Conservation (phyloP, 2,888 invertebrate genomes). For the Rapana venosa region DNA sequence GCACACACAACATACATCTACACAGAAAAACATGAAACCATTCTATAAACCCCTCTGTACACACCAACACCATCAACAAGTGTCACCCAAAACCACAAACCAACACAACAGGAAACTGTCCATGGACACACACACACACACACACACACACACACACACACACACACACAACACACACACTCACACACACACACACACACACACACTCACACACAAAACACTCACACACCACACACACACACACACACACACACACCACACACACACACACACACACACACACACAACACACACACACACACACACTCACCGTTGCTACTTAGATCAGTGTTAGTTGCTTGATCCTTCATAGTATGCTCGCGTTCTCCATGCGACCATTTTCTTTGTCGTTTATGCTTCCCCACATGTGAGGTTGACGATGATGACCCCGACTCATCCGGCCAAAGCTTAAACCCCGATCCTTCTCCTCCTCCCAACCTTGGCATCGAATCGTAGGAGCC, state of each 20-base stretch:
- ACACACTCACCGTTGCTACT: conserved; percentile 65
- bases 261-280: neutral
- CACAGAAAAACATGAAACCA: too few relatives aligned
- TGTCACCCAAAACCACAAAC: too few relatives aligned
- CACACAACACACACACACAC: neutral
- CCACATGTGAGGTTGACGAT: conserved; percentile 16
- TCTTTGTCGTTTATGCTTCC: conserved; percentile 62
- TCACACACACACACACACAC: neutral
- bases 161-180: neutral
- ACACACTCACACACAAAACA: neutral
- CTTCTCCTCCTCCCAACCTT: neutral
- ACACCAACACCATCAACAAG: too few relatives aligned
- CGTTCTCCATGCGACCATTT: conserved; percentile 55
- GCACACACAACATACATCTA: too few relatives aligned
- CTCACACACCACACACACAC: neutral
- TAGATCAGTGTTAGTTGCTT: conserved; percentile 73
- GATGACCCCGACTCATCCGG: neutral
- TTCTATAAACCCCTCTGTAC: too few relatives aligned
- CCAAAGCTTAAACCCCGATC: neutral
- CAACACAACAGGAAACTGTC: too few relatives aligned
- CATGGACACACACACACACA: too few relatives aligned
- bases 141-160: neutral
- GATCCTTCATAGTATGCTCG: conserved; percentile 69
- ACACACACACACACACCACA: neutral
- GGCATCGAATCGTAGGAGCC: conserved; percentile 19